A percentile compares a stretch with the other conserved stretches of the same genome.
phyloP scores from a whole-genome alignment of 2,113 vertebrate species.

The Actinemys pallida region DNA sequence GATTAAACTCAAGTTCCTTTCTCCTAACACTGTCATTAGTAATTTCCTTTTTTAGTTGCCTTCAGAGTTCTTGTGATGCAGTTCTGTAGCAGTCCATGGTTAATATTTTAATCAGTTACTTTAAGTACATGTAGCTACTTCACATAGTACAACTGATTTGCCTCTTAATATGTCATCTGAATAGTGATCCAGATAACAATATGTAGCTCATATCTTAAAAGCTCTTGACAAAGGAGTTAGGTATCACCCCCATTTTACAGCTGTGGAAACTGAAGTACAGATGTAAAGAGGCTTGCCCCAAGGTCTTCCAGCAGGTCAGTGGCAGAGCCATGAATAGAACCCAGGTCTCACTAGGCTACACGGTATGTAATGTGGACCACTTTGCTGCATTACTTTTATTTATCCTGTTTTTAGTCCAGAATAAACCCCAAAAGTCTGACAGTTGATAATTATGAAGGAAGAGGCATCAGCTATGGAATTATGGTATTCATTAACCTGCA shows the following conservation, averaged over 20 bases:
- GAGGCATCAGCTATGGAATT: background rate
- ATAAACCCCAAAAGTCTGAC: background rate
- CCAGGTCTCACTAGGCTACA: background rate
- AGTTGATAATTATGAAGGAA: background rate
- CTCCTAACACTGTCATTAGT: background rate
- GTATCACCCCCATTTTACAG: background rate
- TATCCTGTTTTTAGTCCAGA: background rate
- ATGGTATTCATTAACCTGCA: background rate
- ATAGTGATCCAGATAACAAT: background rate
- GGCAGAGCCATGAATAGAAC: background rate
- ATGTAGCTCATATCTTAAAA: background rate
- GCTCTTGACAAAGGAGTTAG: background rate
- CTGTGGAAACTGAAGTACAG: background rate
- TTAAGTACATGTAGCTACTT: background rate
- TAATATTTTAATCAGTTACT: background rate
- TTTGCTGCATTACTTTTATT: background rate
- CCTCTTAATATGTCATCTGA: background rate
- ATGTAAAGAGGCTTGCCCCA: background rate
- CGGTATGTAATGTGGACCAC: background rate
- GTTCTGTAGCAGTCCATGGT: background rate
- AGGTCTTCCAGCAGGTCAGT: background rate
- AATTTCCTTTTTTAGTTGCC: background rate
- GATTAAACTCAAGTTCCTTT: background rate
- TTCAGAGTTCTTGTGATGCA: background rate
- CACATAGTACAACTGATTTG: background rate